These are phyloP conservation scores for Sapayoa aenigma DNA, from an alignment of 2,113 vertebrate genomes.

Conservation along the genomic window DNA sequence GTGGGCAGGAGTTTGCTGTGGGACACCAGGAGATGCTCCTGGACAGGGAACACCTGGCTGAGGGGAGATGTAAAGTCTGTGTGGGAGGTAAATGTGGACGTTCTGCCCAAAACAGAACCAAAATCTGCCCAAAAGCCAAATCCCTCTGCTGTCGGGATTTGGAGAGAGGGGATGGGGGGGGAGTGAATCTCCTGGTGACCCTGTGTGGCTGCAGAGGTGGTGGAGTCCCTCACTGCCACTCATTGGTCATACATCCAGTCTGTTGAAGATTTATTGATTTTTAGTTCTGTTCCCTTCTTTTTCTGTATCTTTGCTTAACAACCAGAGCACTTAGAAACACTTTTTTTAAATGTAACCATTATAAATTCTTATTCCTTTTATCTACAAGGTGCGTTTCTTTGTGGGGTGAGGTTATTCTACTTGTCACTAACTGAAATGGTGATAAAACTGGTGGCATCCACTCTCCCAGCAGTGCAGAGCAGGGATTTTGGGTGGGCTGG, in stretches of 20 bases:
- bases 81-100: neutral
- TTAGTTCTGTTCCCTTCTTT: neutral
- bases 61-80: neutral
- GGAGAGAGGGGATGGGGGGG: neutral
- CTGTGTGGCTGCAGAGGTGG: neutral
- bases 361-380: neutral
- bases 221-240: neutral
- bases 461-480: neutral
- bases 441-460: neutral
- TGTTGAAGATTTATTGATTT: neutral
- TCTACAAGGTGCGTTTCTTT: neutral
- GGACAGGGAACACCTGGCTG: neutral
- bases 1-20: neutral
- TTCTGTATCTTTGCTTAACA: neutral
- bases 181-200: accelerated
- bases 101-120: neutral
- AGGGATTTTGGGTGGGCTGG: neutral
- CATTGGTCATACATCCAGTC: accelerated
- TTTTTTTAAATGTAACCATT: neutral
- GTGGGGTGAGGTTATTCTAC: neutral
- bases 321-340: neutral
- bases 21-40: neutral
- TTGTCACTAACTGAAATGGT: neutral
- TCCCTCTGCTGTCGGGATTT: neutral
- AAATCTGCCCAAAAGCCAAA: no score